phyloP scores from a whole-genome alignment of 1,140 invertebrate species.

The Drosophila funebris region DNA sequence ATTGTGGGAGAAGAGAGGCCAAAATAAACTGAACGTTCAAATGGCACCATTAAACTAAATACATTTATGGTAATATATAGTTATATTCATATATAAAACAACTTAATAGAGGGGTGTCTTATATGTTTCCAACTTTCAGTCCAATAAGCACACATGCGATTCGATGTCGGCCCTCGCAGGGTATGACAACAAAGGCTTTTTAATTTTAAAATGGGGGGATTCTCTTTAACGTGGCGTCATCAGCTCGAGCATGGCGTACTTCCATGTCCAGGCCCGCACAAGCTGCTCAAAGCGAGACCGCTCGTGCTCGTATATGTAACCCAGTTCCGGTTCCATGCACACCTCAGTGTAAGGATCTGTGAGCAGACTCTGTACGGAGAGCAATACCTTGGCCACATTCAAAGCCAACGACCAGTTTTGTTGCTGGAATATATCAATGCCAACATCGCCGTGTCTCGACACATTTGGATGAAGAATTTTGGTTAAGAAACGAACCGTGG shows the following conservation, averaged over 20 bases:
- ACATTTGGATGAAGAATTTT: conserved; percentile 98
- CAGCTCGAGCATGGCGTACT: conserved; percentile 95
- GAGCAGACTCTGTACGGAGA: conserved; percentile 95
- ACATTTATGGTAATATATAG: conserved; percentile 46
- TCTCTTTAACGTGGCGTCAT: conserved; percentile 74
- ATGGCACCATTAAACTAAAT: conserved; percentile 74
- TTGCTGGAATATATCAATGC: conserved; percentile 96
- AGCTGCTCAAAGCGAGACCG: conserved; percentile 91
- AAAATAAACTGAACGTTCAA: conserved; percentile 34
- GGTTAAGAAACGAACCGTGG: conserved; percentile 94
- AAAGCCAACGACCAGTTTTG: conserved; percentile 97
- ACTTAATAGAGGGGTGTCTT: conserved; percentile 44
- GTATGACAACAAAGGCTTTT: background rate
- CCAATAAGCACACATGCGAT: conserved; percentile 36
- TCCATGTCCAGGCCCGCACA: conserved; percentile 95
- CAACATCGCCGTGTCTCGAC: conserved; percentile 97
- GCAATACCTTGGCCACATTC: conserved; percentile 95
- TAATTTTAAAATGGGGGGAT: background rate
- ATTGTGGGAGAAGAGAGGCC: conserved; percentile 35
- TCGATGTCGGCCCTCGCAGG: conserved; percentile 1
- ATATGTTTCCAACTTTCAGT: conserved; percentile 72
- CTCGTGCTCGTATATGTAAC: conserved; percentile 91
- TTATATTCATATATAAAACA: conserved; percentile 49
- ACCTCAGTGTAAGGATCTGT: conserved; percentile 96
- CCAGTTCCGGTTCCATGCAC: conserved; percentile 96